phyloP scores from a whole-genome alignment of 2,797 vertebrate species.

The Ceyx erithaca region DNA sequence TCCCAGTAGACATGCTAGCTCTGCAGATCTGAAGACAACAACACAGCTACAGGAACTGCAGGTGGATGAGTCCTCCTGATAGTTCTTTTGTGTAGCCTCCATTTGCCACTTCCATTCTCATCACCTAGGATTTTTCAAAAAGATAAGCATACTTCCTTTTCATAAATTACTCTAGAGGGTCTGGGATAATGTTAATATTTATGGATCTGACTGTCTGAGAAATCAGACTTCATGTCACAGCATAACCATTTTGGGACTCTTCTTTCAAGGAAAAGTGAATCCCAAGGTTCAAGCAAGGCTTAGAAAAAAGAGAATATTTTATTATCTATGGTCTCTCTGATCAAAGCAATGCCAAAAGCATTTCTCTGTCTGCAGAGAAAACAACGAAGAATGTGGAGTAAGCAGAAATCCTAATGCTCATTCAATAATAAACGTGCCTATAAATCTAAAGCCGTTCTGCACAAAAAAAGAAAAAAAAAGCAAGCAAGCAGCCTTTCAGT shows the following conservation, averaged over 20 bases:
- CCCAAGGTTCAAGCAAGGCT: constrained; percentile 28
- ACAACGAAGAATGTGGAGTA: constrained; percentile 2
- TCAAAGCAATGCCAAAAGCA: constrained; percentile 45
- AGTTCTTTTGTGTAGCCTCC: not conserved
- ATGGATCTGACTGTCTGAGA: constrained; percentile 30
- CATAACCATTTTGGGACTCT: constrained; percentile 2
- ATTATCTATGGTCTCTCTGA: constrained; percentile 27
- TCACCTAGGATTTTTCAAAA: not conserved
- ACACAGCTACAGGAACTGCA: not conserved
- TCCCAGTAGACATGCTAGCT: not conserved
- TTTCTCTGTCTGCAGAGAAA: constrained; percentile 25
- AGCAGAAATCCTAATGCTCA: constrained; percentile 7
- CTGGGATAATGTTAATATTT: constrained; percentile 43
- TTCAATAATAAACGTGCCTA: not conserved
- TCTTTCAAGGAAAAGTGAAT: constrained; percentile 50
- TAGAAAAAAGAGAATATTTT: constrained; percentile 59
- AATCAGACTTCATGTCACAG: not conserved
- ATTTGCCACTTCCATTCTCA: not conserved
- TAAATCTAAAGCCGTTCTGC: not conserved
- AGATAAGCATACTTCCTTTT: not conserved
- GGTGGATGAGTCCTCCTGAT: not conserved
- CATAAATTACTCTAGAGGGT: not conserved
- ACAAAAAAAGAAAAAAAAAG: not conserved
- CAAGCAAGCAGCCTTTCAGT: not conserved
- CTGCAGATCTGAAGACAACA: not conserved